Percentiles rank a stretch among this genome's conserved stretches.
phyloP scores from a whole-genome alignment of 2,113 vertebrate genomes.

The Mesoclemmys tuberculata region DNA sequence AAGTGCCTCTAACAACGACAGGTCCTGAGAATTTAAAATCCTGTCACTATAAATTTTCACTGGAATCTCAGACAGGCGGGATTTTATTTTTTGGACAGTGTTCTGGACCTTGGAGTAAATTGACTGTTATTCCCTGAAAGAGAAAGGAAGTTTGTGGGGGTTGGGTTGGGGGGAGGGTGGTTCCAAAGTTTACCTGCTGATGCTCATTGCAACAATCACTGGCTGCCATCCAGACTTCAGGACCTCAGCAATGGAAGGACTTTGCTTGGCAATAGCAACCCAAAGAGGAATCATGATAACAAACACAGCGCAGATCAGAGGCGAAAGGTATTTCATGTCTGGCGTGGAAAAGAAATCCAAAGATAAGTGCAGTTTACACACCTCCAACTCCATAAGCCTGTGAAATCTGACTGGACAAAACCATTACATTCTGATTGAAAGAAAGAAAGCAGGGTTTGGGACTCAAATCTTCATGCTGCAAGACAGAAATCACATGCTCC shows the following conservation, averaged over 20 bases:
- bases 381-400: background rate
- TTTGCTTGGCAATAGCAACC: constrained; percentile 85
- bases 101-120: background rate
- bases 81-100: background rate
- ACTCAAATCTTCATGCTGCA: background rate
- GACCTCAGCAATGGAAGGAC: constrained; percentile 85
- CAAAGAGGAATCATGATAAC: constrained; percentile 89
- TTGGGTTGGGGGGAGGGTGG: background rate
- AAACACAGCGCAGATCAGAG: constrained; percentile 85
- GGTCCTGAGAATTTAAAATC: background rate
- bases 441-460: background rate
- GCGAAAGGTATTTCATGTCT: constrained; percentile 88
- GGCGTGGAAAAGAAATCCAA: constrained; percentile 13
- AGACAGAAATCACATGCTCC: background rate
- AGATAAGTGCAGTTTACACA: background rate
- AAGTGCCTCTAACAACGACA: background rate
- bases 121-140: background rate
- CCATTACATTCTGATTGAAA: background rate
- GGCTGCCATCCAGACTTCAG: constrained; percentile 94
- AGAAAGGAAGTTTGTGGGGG: rapidly evolving
- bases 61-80: background rate
- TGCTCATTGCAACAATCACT: constrained; percentile 93
- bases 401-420: background rate
- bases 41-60: background rate
- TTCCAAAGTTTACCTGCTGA: constrained; percentile 88